Evolutionary conservation across 92 coral and sea anemone genomes (phyloP).

Genomic region (Palythoa caribaeorum): DNA sequence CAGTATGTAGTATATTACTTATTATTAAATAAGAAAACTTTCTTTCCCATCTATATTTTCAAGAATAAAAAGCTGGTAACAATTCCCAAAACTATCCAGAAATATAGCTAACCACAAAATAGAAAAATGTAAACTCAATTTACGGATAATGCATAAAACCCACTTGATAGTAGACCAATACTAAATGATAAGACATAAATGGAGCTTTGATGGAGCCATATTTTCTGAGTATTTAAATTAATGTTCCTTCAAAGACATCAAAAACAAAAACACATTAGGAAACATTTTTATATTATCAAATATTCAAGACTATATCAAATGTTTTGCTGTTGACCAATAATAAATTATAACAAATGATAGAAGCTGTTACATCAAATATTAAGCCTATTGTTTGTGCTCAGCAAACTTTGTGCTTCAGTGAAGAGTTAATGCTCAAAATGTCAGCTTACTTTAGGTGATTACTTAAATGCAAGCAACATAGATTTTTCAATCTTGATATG

Average conservation of each 20-base stretch:
- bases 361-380: too few species aligned
- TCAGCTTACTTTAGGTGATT: too few species aligned
- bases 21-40: not conserved
- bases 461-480: not conserved
- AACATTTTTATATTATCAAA: not conserved
- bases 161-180: constrained; percentile 7
- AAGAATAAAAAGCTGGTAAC: not conserved
- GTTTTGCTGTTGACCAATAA: too few species aligned
- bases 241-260: constrained; percentile 1
- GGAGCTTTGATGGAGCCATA: too few species aligned
- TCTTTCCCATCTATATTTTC: not conserved
- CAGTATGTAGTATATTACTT: not conserved
- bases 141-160: not conserved
- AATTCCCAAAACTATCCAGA: not conserved
- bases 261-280: not conserved
- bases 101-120: not conserved
- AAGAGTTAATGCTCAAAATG: too few species aligned
- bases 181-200: not conserved
- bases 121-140: not conserved
- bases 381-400: too few species aligned
- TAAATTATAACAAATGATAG: too few species aligned
- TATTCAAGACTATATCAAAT: too few species aligned
- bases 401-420: too few species aligned
- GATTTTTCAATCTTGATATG: not conserved
- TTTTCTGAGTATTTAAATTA: not conserved